These are phyloP conservation scores for Peromyscus eremicus DNA, from an alignment of 2,797 vertebrate species.

Conservation along the genomic window DNA sequence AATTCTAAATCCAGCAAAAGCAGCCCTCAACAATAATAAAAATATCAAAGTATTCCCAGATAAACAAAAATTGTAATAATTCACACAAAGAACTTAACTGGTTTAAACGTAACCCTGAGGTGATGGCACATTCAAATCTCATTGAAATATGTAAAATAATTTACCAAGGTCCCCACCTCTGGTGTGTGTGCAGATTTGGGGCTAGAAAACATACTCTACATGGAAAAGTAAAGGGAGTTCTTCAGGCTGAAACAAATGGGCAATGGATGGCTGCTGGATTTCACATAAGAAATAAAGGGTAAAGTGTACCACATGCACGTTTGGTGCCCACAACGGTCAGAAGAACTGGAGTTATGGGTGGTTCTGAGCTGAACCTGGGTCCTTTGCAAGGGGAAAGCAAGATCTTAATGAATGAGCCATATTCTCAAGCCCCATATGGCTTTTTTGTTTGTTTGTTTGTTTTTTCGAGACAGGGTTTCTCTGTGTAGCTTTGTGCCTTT, in stretches of 20 bases:
- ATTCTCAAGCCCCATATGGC: not conserved
- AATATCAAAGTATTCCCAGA: not conserved
- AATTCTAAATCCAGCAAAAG: not conserved
- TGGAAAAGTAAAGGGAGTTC: not conserved
- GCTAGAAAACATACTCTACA: not conserved
- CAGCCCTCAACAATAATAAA: not conserved
- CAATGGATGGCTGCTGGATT: not conserved
- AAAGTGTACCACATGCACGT: not conserved
- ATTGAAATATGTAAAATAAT: not conserved
- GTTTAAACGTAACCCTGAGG: not conserved
- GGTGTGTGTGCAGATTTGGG: not conserved
- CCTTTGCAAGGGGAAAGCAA: too few relatives aligned
- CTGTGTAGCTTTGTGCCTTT: too few relatives aligned
- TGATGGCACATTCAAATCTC: not conserved
- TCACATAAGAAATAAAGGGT: not conserved
- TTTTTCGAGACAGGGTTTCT: too few relatives aligned
- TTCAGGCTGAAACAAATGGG: not conserved
- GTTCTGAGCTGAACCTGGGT: not conserved
- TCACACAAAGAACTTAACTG: not conserved
- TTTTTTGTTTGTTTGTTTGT: too few relatives aligned
- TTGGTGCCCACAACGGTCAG: not conserved
- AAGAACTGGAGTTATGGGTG: not conserved
- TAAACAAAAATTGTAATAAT: not conserved
- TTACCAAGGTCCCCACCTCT: not conserved
- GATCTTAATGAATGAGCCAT: not conserved